A percentile compares a stretch with the other conserved stretches of the same genome.
Evolutionary conservation across 2,113 vertebrate species (phyloP).

Genomic region (Antechinus stuartii): DNA sequence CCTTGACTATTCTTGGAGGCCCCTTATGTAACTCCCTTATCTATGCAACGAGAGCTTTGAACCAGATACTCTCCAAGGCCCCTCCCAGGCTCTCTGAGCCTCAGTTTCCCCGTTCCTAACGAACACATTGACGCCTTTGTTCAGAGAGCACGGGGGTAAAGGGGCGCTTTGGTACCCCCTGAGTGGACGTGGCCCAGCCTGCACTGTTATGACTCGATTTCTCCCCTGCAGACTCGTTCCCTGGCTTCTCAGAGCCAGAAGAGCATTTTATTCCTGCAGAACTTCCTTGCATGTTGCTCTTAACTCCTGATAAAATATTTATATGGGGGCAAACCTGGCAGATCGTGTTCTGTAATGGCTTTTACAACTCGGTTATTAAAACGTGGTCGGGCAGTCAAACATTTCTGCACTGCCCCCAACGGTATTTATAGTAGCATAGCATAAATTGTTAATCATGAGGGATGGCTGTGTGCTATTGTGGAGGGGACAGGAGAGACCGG

Average conservation of each 20-base stretch:
- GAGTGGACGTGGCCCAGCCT: not conserved
- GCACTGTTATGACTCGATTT: not conserved
- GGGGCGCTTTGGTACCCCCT: not conserved
- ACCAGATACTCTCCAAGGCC: not conserved
- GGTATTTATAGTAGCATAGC: conserved; percentile 41
- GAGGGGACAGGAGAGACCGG: conserved; percentile 25
- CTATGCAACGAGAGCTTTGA: not conserved
- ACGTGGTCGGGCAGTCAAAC: conserved; percentile 63
- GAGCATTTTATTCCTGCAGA: conserved; percentile 34
- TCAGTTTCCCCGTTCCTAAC: not conserved
- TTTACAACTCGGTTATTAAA: conserved; percentile 77
- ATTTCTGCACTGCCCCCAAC: conserved; percentile 46
- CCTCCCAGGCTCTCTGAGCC: not conserved
- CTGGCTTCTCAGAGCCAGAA: not conserved
- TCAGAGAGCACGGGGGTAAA: not conserved
- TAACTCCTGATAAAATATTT: conserved; percentile 78
- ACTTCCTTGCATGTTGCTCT: conserved; percentile 54
- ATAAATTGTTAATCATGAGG: conserved; percentile 71
- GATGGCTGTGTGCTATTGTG: conserved; percentile 40
- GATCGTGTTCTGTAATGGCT: conserved; percentile 65
- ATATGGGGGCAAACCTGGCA: conserved; percentile 41
- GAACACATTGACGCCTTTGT: not conserved
- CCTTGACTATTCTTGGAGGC: not conserved
- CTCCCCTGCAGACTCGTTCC: not conserved
- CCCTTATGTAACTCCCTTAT: not conserved